phyloP scores from a whole-genome alignment of 1,140 invertebrate species.

The Drosophila athabasca region DNA sequence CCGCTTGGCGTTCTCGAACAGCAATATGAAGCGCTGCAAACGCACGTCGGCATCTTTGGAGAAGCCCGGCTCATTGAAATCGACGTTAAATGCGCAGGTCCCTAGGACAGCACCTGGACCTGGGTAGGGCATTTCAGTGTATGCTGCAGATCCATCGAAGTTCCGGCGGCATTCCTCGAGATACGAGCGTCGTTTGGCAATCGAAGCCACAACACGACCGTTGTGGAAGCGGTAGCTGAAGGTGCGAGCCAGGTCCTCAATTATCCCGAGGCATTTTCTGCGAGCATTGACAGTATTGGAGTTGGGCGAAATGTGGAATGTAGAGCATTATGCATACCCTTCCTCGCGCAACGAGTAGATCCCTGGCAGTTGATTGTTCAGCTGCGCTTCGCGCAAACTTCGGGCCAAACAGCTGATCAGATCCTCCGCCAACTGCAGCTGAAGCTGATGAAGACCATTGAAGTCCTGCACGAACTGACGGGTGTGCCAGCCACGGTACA shows the following conservation, averaged over 20 bases:
- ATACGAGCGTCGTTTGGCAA: conserved; percentile 6
- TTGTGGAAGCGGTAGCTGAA: conserved; percentile 42
- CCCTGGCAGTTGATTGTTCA: conserved; percentile 4
- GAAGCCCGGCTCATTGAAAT: too few species aligned
- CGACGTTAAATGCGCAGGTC: too few species aligned
- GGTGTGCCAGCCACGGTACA: conserved; percentile 58
- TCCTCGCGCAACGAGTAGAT: conserved; percentile 15
- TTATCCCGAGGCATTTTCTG: conserved; percentile 9
- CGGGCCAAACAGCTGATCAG: conserved; percentile 23
- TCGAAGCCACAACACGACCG: conserved; percentile 20
- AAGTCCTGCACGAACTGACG: conserved; percentile 44
- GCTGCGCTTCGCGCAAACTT: not conserved
- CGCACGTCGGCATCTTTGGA: not conserved
- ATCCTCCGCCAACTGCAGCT: conserved; percentile 27
- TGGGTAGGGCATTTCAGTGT: conserved; percentile 5
- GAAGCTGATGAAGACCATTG: conserved; percentile 18
- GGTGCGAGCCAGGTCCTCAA: conserved; percentile 19
- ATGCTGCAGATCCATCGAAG: not conserved
- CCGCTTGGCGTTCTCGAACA: too few species aligned
- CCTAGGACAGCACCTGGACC: not conserved
- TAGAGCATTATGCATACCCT: not conserved
- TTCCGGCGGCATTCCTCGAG: not conserved
- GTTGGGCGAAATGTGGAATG: too few species aligned
- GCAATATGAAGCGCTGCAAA: not conserved
- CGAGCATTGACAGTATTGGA: too few species aligned